These are phyloP conservation scores for Hetaerina titia DNA, from an alignment of 2,888 invertebrate species.

Conservation along the genomic window DNA sequence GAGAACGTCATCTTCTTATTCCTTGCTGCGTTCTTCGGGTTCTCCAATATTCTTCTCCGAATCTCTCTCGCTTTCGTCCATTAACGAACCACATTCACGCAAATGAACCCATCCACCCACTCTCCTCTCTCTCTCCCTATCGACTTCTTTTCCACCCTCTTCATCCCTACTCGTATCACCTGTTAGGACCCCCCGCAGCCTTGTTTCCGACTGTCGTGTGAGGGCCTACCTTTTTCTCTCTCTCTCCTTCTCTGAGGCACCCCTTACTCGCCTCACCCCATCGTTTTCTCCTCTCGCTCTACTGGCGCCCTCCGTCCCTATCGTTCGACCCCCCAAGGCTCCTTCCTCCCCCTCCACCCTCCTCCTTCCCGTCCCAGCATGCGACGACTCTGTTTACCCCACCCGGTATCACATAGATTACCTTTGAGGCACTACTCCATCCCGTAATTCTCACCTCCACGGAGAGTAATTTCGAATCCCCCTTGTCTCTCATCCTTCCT, in stretches of 20 bases:
- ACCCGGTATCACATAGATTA: constrained; percentile 52
- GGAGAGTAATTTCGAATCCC: constrained; percentile 60
- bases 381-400: constrained; percentile 42
- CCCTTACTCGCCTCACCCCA: not conserved
- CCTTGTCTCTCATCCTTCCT: constrained; percentile 53
- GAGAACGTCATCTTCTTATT: not conserved
- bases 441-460: constrained; percentile 63
- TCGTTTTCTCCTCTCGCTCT: not conserved
- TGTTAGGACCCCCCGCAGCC: not conserved
- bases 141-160: not conserved
- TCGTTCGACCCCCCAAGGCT: not conserved
- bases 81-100: not conserved
- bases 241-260: not conserved
- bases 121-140: not conserved
- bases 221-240: too few species aligned
- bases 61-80: not conserved
- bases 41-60: not conserved
- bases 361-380: not conserved
- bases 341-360: not conserved
- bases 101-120: not conserved
- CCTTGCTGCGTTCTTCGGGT: not conserved
- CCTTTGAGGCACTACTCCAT: constrained; percentile 57
- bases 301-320: not conserved
- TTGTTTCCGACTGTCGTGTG: not conserved
- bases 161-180: not conserved